phyloP scores from a whole-genome alignment of 2,113 vertebrate species.

The Seriola dumerili region DNA sequence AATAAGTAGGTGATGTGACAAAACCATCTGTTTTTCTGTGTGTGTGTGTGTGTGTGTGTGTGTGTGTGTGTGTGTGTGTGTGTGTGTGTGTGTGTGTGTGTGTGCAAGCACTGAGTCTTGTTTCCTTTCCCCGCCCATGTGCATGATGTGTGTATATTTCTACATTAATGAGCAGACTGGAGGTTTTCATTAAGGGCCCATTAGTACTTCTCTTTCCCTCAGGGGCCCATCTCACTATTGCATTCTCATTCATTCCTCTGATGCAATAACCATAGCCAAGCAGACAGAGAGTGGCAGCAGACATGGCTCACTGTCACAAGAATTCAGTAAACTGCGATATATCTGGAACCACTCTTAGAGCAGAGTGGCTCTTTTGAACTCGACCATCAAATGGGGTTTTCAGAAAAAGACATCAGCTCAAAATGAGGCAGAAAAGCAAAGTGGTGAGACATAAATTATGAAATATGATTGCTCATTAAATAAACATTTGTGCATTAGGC shows the following conservation, averaged over 20 bases:
- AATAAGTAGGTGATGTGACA: constrained; percentile 45
- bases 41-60: constrained; percentile 10
- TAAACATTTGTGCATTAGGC: constrained; percentile 6
- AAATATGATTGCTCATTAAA: constrained; percentile 29
- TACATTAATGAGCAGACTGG: constrained; percentile 68
- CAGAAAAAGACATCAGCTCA: constrained; percentile 7
- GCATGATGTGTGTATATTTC: constrained; percentile 51
- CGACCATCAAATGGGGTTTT: constrained; percentile 1
- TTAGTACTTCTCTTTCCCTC: constrained; percentile 59
- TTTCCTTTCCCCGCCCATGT: constrained; percentile 21
- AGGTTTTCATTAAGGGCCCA: constrained; percentile 76
- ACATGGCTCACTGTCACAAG: constrained; percentile 40
- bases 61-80: constrained; percentile 4
- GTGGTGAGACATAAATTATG: constrained; percentile 23
- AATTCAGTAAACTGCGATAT: constrained; percentile 30
- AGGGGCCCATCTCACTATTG: constrained; percentile 26
- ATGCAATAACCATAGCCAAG: constrained; percentile 52
- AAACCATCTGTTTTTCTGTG: constrained; percentile 49
- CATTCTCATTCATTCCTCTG: constrained; percentile 53
- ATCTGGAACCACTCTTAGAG: constrained; percentile 12
- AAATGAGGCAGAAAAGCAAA: constrained; percentile 13
- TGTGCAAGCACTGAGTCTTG: not conserved
- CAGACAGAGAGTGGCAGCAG: constrained; percentile 39
- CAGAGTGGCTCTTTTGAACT: constrained; percentile 25
- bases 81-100: constrained; percentile 5